These are phyloP conservation scores for Oxytorus armatus DNA, from an alignment of 2,888 invertebrate genomes.

Conservation along the genomic window DNA sequence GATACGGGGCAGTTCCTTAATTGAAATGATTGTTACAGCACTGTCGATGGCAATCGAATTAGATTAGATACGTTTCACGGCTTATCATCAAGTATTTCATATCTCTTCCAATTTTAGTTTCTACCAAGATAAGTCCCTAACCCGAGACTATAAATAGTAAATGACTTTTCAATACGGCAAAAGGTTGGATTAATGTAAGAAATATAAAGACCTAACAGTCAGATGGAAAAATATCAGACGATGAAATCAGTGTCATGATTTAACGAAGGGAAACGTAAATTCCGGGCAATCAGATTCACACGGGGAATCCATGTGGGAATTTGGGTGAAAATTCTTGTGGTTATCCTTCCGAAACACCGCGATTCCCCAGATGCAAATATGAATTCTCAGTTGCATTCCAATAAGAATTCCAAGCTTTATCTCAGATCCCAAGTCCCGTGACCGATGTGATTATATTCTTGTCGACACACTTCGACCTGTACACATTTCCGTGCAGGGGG, in stretches of 20 bases:
- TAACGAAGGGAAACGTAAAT: background rate
- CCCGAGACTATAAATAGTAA: background rate
- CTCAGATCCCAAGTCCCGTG: background rate
- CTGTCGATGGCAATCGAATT: no score
- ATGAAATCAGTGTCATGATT: background rate
- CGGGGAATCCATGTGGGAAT: slow-evolving; percentile 10
- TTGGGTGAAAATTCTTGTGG: background rate
- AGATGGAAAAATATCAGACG: slow-evolving; percentile 16
- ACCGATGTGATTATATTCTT: no score
- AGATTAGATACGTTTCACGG: no score
- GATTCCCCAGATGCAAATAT: slow-evolving; percentile 2
- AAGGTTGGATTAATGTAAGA: background rate
- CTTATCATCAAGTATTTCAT: no score
- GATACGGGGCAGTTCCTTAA: background rate
- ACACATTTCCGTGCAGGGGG: background rate
- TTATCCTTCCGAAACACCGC: background rate
- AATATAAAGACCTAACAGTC: background rate
- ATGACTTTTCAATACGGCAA: background rate
- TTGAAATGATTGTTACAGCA: background rate
- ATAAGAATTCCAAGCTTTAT: background rate
- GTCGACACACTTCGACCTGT: no score
- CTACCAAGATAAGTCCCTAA: no score
- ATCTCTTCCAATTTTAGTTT: no score
- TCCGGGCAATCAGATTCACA: background rate
- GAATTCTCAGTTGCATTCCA: background rate